These are phyloP conservation scores for Nephila pilipes DNA, from an alignment of 1,140 invertebrate species.

Conservation along the genomic window DNA sequence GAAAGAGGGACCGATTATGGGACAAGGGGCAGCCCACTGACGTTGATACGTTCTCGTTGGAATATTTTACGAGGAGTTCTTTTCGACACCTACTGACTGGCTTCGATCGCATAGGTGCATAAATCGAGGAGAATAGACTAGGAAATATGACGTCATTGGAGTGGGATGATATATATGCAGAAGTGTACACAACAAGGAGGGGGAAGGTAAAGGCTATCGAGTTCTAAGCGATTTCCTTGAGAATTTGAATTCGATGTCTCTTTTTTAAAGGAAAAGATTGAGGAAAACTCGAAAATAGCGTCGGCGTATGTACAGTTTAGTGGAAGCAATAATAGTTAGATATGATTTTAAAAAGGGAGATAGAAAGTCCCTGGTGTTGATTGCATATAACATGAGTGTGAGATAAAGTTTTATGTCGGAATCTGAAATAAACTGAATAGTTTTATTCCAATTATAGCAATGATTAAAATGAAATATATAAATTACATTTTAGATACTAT, in stretches of 20 bases:
- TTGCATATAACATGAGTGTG: too few species aligned
- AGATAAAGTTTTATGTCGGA: too few species aligned
- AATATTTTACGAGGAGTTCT: constrained; percentile 74
- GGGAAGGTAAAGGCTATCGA: neutral
- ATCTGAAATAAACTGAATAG: too few species aligned
- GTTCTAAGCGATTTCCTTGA: neutral
- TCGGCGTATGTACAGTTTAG: neutral
- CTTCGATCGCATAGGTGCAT: constrained; percentile 43
- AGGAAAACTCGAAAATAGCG: neutral
- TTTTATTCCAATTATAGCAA: too few species aligned
- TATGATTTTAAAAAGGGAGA: too few species aligned
- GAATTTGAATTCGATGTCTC: constrained; percentile 6
- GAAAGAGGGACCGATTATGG: constrained; percentile 70
- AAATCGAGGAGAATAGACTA: constrained; percentile 35
- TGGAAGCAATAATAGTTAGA: neutral
- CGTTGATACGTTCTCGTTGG: constrained; percentile 53
- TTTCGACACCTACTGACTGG: constrained; percentile 24
- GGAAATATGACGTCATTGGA: constrained; percentile 43
- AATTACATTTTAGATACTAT: too few species aligned
- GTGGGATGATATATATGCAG: constrained; percentile 14
- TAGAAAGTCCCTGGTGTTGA: too few species aligned
- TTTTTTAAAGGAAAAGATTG: neutral
- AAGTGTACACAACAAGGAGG: neutral
- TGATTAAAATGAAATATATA: too few species aligned
- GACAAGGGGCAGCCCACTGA: constrained; percentile 59